These are phyloP conservation scores for Drosophila mojavensis DNA, from an alignment of 1,140 invertebrate species.

Conservation along the genomic window DNA sequence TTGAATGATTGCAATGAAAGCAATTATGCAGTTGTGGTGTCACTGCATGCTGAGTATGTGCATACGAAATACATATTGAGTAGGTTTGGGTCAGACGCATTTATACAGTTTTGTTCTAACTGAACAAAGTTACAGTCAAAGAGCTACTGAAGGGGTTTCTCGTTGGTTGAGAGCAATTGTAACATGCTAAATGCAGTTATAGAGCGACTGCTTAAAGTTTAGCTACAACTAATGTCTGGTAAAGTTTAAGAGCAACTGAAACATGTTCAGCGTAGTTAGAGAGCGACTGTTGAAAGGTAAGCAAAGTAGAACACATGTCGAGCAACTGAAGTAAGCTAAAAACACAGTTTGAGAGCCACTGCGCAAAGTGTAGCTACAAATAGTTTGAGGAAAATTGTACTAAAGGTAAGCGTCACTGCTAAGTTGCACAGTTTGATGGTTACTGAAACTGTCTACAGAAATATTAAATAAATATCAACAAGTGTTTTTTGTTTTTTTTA, in stretches of 20 bases:
- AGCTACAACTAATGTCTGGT: neutral
- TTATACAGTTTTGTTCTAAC: too few species aligned
- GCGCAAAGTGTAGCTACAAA: neutral
- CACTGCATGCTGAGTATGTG: too few species aligned
- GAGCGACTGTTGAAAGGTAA: too few species aligned
- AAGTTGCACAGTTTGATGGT: neutral
- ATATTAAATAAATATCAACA: slow-evolving; percentile 7
- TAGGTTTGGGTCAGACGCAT: too few species aligned
- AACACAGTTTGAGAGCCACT: neutral
- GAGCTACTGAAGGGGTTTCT: neutral
- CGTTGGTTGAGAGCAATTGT: neutral
- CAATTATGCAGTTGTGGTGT: too few species aligned
- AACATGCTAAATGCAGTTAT: neutral
- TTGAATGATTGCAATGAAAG: too few species aligned
- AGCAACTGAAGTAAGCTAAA: too few species aligned
- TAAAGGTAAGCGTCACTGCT: neutral
- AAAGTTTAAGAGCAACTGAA: too few species aligned
- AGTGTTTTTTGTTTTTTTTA: slow-evolving; percentile 35
- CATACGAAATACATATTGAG: too few species aligned
- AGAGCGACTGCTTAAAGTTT: neutral
- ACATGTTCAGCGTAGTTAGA: too few species aligned
- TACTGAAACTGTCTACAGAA: neutral
- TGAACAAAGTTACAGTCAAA: too few species aligned
- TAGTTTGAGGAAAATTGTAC: neutral
- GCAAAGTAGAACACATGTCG: too few species aligned